Base-by-base conservation (phyloP, 2,797 vertebrate species). In the Tarsius wallacei region DNA sequence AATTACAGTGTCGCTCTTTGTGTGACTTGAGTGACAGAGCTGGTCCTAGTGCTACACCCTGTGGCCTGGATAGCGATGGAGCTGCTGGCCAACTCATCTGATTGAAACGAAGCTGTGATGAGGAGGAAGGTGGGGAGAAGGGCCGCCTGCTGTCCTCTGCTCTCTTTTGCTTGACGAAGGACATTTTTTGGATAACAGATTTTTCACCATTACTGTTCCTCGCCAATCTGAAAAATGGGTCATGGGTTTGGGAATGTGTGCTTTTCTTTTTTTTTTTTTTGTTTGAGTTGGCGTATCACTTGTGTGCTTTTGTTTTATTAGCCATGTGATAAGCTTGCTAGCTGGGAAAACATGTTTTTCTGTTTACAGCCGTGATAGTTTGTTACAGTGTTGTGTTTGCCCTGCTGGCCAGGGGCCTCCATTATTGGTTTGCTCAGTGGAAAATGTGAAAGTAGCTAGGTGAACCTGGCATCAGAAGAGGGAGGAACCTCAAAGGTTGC, bases 121-220 rank as follows among this genome's bases (percentile, higher is more conserved):
- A 36, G 42, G 51, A 63, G 61, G 78, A 64, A 31, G 31, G 15
- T 84, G 31, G 61, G 57, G 21, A 73, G 36, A 64, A 28, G 51
- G 28, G 21, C n/a, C 17, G 22, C 26, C 68, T 63, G 10, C 87
- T 83, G 12, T 84, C 36, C 14, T 2, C 33, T 42, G 36, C 71
- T 47, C 55, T 88, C 16, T 68, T 55, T 84, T 49, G n/a, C 89
- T 95, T 71, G 59, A 59, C 36, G 36, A 55, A 80, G 86, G 57
- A 49, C 24, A 53, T 66, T 57, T 92, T 53, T 92, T 73, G 71
- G 26, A 66, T 63, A 61, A 16, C 33, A 74, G 51, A 1, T 74
- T 91, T 96, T 95, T 95, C 63, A 92, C 57, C 28, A 12, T 77
- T 94, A 49, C 42, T 76, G 0, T 74, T 97, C 19, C 19, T 93